These are phyloP conservation scores for Oceanites oceanicus DNA, from an alignment of 2,113 vertebrate genomes.

Conservation along the genomic window DNA sequence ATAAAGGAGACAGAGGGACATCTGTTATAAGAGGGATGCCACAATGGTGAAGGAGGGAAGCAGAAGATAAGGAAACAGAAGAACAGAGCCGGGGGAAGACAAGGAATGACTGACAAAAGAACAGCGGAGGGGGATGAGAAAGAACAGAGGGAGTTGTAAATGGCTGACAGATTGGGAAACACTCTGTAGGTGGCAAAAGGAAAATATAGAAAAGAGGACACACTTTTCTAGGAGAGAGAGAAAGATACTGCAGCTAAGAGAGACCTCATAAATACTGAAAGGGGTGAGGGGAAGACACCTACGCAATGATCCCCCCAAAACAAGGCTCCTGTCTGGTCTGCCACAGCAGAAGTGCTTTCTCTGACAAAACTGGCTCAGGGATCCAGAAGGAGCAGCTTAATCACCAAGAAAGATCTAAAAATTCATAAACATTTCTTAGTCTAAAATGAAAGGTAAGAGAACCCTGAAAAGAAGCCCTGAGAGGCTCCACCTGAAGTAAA, in stretches of 20 bases:
- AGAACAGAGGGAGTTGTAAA: conserved; percentile 42
- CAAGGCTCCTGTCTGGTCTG: not conserved
- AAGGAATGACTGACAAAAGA: conserved; percentile 49
- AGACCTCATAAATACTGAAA: not conserved
- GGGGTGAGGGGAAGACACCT: not conserved
- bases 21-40: not conserved
- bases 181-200: conserved; percentile 7
- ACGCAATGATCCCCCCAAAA: not conserved
- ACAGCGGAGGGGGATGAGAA: conserved; percentile 13
- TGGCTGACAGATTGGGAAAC: conserved; percentile 30
- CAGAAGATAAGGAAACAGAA: not conserved
- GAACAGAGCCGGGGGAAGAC: not conserved
- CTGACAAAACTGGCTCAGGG: not conserved
- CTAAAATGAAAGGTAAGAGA: not conserved
- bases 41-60: not conserved
- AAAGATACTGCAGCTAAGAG: not conserved
- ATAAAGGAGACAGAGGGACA: not conserved
- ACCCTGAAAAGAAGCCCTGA: not conserved
- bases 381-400: not conserved
- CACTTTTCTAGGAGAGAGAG: not conserved
- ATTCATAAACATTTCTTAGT: not conserved
- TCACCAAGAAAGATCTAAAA: not conserved
- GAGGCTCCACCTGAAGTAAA: not conserved
- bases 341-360: not conserved
- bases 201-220: conserved; percentile 45